Evolutionary conservation across 2,113 vertebrate species (phyloP), one percentile per base, ranked within the genome.

Genomic region (Dendropsophus ebraccatus): DNA sequence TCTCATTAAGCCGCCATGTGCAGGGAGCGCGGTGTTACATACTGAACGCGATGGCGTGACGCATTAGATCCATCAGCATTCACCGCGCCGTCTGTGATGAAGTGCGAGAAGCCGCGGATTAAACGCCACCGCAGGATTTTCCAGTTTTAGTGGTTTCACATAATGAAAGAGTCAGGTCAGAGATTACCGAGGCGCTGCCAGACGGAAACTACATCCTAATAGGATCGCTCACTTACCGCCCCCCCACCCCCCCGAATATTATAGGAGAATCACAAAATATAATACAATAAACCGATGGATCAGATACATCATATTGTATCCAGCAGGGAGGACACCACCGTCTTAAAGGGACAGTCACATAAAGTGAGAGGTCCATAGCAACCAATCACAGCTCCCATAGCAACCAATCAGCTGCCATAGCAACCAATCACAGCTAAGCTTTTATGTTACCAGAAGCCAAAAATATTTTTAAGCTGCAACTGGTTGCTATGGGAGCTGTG

Each of bases 181-280:
- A 88, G 72, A 90, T 80, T 88, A 88, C 45, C 49, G 58, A 89
- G 67, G 19, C 89, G 62, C 87, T 72, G 11, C 85, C 84, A 84
- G 87, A 90, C 78, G 81, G 45, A 79, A 73, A 87, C 79, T 32
- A 86, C 81, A 87, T 91, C 84, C 83, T 75, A 90, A 90, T 89
- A 52, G 47, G 89, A 90, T 65, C 50, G 19, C 78, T 87, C 17
- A 14, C 19, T 19, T 0, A 37, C 0, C 8, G 10, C 17, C 16
- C 30, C 32, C 3, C 14, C 35, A 13, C 8, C 1, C 17, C 16
- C 30, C 32, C 3, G 30, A 69, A 13, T 21, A 28, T 9, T 19
- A 69, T 35, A 3, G 32, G 60, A 13, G 13, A 41, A 14, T 25
- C 17, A 32, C 7, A 32, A 69, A 69, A 4, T 6, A 69, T 17